A percentile compares a stretch with the other conserved stretches of the same genome.
Conservation (phyloP, 23 tunicate species). For the Pegea sp. region DNA sequence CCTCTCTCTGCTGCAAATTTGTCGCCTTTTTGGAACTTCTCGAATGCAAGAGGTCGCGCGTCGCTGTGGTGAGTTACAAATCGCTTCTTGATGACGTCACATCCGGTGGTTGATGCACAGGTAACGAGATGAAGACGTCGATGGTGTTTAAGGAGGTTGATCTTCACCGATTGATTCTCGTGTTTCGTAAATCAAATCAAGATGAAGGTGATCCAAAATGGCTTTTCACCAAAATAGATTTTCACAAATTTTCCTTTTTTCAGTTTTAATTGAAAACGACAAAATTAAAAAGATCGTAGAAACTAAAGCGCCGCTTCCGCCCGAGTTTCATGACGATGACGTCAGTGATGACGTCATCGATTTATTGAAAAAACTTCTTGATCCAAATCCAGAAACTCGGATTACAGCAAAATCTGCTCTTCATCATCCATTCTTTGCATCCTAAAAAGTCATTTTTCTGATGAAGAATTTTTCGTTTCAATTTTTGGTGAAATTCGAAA, state of each 20-base stretch:
- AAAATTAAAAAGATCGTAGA: neutral
- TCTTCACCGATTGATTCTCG: too few species aligned
- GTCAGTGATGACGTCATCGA: constrained; percentile 37
- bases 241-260: too few species aligned
- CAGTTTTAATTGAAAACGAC: neutral
- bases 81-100: too few species aligned
- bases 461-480: too few species aligned
- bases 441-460: too few species aligned
- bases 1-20: constrained; percentile 48
- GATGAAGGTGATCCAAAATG: too few species aligned
- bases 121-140: too few species aligned
- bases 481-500: too few species aligned
- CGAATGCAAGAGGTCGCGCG: constrained; percentile 46
- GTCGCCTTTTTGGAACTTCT: constrained; percentile 45
- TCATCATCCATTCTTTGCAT: constrained; percentile 62
- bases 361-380: constrained; percentile 22
- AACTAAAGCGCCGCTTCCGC: neutral
- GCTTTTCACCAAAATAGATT: too few species aligned
- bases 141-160: too few species aligned
- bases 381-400: constrained; percentile 55
- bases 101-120: too few species aligned
- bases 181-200: too few species aligned
- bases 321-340: constrained; percentile 15
- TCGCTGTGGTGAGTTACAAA: constrained; percentile 27
- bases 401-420: constrained; percentile 41